Conservation (phyloP, 2,113 vertebrate species). For the Nicator chloris region DNA sequence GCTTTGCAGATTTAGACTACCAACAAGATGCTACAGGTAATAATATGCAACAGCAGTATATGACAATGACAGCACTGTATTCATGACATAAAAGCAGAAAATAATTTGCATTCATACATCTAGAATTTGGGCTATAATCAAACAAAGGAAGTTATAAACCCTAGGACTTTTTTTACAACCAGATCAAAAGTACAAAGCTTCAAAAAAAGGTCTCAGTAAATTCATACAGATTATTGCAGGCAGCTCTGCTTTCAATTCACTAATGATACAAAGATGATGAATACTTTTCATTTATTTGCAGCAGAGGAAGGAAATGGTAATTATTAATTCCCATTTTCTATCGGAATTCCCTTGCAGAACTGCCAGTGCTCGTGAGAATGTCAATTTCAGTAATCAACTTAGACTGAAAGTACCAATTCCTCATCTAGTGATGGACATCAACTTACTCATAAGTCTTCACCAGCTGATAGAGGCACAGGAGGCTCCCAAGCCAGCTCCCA, state of each 20-base stretch:
- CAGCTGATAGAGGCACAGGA: constrained; percentile 93
- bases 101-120: not conserved
- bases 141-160: not conserved
- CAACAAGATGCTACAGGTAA: not conserved
- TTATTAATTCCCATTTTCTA: not conserved
- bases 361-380: not conserved
- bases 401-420: not conserved
- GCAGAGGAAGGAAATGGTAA: not conserved
- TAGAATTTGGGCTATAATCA: not conserved
- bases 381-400: not conserved
- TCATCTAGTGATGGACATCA: not conserved
- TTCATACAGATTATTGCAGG: not conserved
- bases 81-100: not conserved
- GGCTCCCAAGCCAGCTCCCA: constrained; percentile 92
- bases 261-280: not conserved
- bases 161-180: not conserved
- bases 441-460: constrained; percentile 99
- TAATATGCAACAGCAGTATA: not conserved
- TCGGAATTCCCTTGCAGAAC: not conserved
- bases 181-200: not conserved
- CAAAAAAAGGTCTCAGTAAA: not conserved
- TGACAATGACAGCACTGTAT: not conserved
- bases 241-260: not conserved
- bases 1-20: not conserved
- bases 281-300: not conserved